These are phyloP conservation scores for Priocnemis perturbator DNA, from an alignment of 2,888 invertebrate species.

Conservation along the genomic window DNA sequence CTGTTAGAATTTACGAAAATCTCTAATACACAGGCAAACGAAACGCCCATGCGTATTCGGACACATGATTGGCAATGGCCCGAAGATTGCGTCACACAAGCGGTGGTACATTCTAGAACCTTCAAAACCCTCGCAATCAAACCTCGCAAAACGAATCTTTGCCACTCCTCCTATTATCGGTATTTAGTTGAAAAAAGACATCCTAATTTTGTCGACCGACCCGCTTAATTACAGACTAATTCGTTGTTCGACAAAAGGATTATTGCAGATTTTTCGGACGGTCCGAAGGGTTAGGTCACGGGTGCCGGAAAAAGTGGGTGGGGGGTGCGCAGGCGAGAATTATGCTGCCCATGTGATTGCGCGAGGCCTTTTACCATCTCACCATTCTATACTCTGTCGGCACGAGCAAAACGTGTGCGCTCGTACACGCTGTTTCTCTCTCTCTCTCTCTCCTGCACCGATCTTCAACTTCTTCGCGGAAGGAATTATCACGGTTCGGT, in stretches of 20 bases:
- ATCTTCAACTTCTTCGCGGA: slow-evolving; percentile 54
- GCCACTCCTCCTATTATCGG: too few relatives aligned
- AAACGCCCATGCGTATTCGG: not conserved
- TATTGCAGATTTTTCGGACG: not conserved
- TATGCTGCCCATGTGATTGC: slow-evolving; percentile 53
- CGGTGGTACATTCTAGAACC: slow-evolving; percentile 53
- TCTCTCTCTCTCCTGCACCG: too few relatives aligned
- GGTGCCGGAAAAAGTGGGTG: not conserved
- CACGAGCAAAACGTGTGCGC: slow-evolving; percentile 59
- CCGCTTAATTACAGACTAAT: too few relatives aligned
- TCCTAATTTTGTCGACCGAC: too few relatives aligned
- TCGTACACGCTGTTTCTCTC: slow-evolving; percentile 29
- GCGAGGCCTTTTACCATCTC: slow-evolving; percentile 39
- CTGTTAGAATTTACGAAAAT: too few relatives aligned
- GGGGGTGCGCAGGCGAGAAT: slow-evolving; percentile 34
- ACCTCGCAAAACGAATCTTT: too few relatives aligned
- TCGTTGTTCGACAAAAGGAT: too few relatives aligned
- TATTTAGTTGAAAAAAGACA: too few relatives aligned
- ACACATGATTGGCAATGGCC: not conserved
- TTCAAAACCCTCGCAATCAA: not conserved
- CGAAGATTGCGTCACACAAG: slow-evolving; percentile 10
- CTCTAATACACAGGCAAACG: too few relatives aligned
- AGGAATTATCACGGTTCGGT: slow-evolving; percentile 33
- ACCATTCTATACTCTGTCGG: slow-evolving; percentile 45
- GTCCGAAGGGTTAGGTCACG: slow-evolving; percentile 27